Evolutionary conservation across 2,797 vertebrate species (phyloP), one percentile per base, ranked within the genome.

Genomic region (Tadarida brasiliensis): DNA sequence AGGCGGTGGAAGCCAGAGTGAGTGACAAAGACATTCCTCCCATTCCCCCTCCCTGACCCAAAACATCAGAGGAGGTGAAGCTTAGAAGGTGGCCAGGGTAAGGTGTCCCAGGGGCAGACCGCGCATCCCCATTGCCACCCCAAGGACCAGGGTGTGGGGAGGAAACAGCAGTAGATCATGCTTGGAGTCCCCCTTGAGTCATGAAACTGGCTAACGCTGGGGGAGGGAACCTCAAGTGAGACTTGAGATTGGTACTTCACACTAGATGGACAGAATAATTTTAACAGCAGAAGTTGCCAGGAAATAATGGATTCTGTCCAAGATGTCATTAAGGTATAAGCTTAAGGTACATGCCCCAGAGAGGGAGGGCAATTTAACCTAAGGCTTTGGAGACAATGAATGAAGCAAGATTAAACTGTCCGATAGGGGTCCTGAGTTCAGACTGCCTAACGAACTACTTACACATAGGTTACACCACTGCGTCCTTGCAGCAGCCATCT

Each of bases 251-350:
- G 17, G 73, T 22, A 30, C 24, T 95, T 91, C 92, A 26, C 51
- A 80, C 39, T 74, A 54, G 65, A 92, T 7, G 68, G 51, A 65
- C 19, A 59, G 84, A 92, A 87, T 35, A 54, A 67, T 76, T 94
- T 76, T 67, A 87, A 92, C 28, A 91, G 24, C 14, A 80, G 12
- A 92, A 59, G 59, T 65, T 90, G 63, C 65, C 71, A 95, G 35
- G n/a, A 96, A 87, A 90, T 77, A 26, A 14, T 19, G 59, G 54
- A 71, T 77, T 85, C 80, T 85, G 65, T 61, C 76, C 77, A 35
- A 94, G 54, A 67, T 14, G 30, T 47, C 85, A 59, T 54, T 77
- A 65, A 78, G 30, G 24, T 83, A n/a, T 51, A 26, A 92, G 39
- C 63, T 91, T 56, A 56, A 88, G 56, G 35, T 30, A 39, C 17